Evolutionary conservation across 2,113 vertebrate species (phyloP).

Genomic region (Psittacus erithacus): DNA sequence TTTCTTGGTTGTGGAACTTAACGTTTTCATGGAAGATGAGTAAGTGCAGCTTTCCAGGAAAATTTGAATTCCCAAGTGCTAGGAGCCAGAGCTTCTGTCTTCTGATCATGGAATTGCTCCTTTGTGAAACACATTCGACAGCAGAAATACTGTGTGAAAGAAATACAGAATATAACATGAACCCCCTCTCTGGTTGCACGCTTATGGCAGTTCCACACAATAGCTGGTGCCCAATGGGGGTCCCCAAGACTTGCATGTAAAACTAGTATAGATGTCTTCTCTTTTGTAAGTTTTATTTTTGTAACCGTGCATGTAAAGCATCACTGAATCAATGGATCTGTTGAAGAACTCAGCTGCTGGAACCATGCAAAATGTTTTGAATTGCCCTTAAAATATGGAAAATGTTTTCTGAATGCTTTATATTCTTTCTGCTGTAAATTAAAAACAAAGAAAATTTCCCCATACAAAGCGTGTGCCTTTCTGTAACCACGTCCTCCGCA

Average conservation of each 20-base stretch:
- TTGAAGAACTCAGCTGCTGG: constrained; percentile 99
- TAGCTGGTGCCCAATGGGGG: constrained; percentile 86
- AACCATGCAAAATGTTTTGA: constrained; percentile 99
- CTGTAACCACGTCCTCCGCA: background rate
- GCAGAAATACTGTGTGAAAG: constrained; percentile 85
- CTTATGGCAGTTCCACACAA: constrained; percentile 85
- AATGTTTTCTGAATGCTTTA: constrained; percentile 99
- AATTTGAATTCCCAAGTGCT: constrained; percentile 77
- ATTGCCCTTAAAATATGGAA: constrained; percentile 99
- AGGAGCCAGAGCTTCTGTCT: constrained; percentile 81
- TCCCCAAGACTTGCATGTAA: constrained; percentile 99
- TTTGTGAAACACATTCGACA: constrained; percentile 79
- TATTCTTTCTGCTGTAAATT: constrained; percentile 99
- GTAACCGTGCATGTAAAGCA: constrained; percentile 99
- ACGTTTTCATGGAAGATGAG: constrained; percentile 67
- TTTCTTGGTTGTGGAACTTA: constrained; percentile 73
- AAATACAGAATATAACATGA: constrained; percentile 83
- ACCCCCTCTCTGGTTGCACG: constrained; percentile 85
- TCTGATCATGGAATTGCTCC: constrained; percentile 79
- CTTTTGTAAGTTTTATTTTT: constrained; percentile 99
- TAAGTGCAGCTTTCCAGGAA: constrained; percentile 78
- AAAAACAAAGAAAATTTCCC: constrained; percentile 96
- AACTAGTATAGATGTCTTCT: constrained; percentile 96
- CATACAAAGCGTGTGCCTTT: constrained; percentile 69
- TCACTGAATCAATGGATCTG: constrained; percentile 99